Evolutionary conservation across 2,113 vertebrate species (phyloP), one percentile per base, ranked within the genome.

Genomic region (Eretmochelys imbricata): DNA sequence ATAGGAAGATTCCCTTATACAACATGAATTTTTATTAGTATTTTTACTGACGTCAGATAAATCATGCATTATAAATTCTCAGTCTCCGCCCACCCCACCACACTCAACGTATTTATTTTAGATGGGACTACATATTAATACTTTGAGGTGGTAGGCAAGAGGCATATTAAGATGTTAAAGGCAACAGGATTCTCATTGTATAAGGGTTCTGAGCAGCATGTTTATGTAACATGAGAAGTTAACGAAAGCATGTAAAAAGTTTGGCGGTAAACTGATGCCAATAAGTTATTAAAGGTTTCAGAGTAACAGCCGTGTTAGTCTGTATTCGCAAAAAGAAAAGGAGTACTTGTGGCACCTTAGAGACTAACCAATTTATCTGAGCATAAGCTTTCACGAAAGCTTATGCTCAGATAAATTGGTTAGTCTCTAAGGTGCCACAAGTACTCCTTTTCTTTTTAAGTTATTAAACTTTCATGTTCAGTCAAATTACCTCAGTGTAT

Each of bases 121-220:
- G 46, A 87, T 82, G 88, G 53, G 78, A 85, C 62, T 85, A 54
- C 42, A 79, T 8, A 22, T 49, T 31, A 10, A 62, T 46, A 78
- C 14, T 82, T 81, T 65, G 80, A 29, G 4, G 10, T 82, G 29
- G 48, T 75, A 88, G 72, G 57, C 49, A 88, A 84, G 35, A 86
- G 83, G 83, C 75, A 83, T 80, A 35, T 87, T 50, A 89, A 92
- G 75, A 92, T 72, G 94, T 90, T 81, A 24, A n/a, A 46, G 38
- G 80, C 29, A 50, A 94, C 14, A 48, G 93, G 96, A 97, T 97
- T 98, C 96, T 97, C 96, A 98, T 98, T 98, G 98, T 98, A 98
- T 98, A 99, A 98, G 98, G 98, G 98, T 97, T 98, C 95, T 94
- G 95, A 98, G 97, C 97, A 98, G 97, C 97, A 96, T 97, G 98